Percentiles rank a stretch among this genome's conserved stretches.
phyloP scores from a whole-genome alignment of 1,140 invertebrate species.

The Ctenoplectra terminalis region DNA sequence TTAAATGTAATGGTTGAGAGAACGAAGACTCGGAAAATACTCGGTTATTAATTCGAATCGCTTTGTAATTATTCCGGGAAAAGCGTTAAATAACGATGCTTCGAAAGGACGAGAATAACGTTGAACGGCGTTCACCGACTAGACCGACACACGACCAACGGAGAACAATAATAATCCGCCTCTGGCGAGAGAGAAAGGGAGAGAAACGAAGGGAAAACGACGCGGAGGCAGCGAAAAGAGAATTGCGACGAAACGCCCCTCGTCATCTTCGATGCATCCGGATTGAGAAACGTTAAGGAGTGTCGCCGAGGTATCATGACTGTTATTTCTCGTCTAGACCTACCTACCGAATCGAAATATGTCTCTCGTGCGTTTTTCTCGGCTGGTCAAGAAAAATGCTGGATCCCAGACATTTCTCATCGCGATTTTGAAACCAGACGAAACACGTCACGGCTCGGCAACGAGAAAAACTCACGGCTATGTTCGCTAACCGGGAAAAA shows the following conservation, averaged over 20 bases:
- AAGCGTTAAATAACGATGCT: constrained; percentile 40
- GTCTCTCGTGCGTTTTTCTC: neutral
- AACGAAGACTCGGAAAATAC: neutral
- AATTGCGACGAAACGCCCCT: constrained; percentile 44
- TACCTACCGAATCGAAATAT: constrained; percentile 5
- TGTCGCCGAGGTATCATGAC: constrained; percentile 40
- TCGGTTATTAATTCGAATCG: constrained; percentile 6
- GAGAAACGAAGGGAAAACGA: neutral
- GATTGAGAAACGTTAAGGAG: constrained; percentile 65
- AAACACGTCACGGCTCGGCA: constrained; percentile 5
- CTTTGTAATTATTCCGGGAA: constrained; percentile 29
- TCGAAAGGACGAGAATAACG: constrained; percentile 15
- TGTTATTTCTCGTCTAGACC: constrained; percentile 40
- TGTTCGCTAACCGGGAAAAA: neutral
- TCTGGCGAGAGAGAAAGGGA: neutral
- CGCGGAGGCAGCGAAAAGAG: constrained; percentile 8
- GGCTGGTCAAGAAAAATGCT: neutral
- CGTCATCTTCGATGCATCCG: constrained; percentile 58
- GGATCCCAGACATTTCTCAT: neutral
- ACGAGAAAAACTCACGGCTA: constrained; percentile 6
- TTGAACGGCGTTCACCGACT: neutral
- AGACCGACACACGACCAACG: neutral
- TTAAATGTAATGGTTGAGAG: neutral
- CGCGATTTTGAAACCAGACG: constrained; percentile 32
- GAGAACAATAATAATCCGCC: constrained; percentile 32